Base-by-base conservation (phyloP, 1,140 invertebrate species). In the Magallana angulata region DNA sequence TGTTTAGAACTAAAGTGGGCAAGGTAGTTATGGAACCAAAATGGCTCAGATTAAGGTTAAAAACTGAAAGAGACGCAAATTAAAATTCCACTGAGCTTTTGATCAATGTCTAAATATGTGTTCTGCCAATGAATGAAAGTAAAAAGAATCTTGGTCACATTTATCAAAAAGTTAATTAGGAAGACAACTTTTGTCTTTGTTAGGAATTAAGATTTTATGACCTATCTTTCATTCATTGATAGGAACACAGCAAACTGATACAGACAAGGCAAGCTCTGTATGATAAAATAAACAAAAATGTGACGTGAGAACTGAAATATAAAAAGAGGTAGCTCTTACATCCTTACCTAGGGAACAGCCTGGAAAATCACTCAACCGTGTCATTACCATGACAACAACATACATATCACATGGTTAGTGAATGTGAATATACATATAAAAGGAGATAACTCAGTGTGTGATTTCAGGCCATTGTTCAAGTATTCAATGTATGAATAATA, bases 321-420 rank as follows among this genome's bases (percentile, higher is more conserved):
- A 57, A 58, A 57, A 57, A 82, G 14, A 80, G 14, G 57, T 57
- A 82, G n/a, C 11, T 82, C 85, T 86, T 86, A 86, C 85, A 76
- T 86, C 71, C 85, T 86, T 86, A 86, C 85, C 85, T 86, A 86
- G 71, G 18, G 85, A 57, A 76, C 48, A 86, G 48, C 85, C 85
- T 86, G 85, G 64, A 86, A 86, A 56, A 57, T 11, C 57, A 82
- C 48, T 82, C 48, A 82, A 57, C 84, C n/a, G 12, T 85, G 84
- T 68, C 57, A 56, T 36, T 64, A 62, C 59, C 62, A 36, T 68
- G 81, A 81, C 12, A 82, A 82, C 57, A 85, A 36, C 14, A 82
- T 48, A 71, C 58, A 86, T 80, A 76, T 88, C 83, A 88, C 84
- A 84, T 85, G 68, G 68, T 85, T 86, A 88, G 85, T 58, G 87